Percentiles rank a stretch among this genome's conserved stretches.
phyloP scores from a whole-genome alignment of 1,140 invertebrate species.

The Scaptomyza hsui region DNA sequence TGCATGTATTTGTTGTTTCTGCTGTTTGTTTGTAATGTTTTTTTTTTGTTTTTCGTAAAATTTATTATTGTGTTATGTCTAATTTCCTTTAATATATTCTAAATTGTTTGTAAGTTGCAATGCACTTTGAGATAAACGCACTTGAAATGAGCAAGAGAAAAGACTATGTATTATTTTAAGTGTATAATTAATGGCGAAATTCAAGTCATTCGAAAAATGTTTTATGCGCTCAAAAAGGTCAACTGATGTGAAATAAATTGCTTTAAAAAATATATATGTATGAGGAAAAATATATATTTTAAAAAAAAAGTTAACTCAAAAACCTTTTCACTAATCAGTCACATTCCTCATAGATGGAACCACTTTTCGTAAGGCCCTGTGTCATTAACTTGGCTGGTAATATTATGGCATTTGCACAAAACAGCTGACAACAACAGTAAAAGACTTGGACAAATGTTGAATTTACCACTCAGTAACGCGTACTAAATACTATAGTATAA shows the following conservation, averaged over 20 bases:
- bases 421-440: slow-evolving; percentile 39
- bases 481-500: slow-evolving; percentile 10
- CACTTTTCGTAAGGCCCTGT: background rate
- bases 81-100: slow-evolving; percentile 67
- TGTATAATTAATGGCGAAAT: slow-evolving; percentile 49
- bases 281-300: too few species aligned
- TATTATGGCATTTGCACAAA: slow-evolving; percentile 13
- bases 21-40: slow-evolving; percentile 26
- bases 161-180: background rate
- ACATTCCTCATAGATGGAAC: background rate
- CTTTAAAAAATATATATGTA: slow-evolving; percentile 8
- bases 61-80: slow-evolving; percentile 72
- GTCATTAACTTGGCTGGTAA: slow-evolving; percentile 12
- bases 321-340: background rate
- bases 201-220: slow-evolving; percentile 60
- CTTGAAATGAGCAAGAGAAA: slow-evolving; percentile 50
- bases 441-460: background rate
- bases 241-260: slow-evolving; percentile 15
- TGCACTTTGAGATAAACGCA: slow-evolving; percentile 43
- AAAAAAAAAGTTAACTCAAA: too few species aligned
- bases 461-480: slow-evolving; percentile 29
- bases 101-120: slow-evolving; percentile 4
- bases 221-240: slow-evolving; percentile 46
- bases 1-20: slow-evolving; percentile 5
- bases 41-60: slow-evolving; percentile 39